These are phyloP conservation scores for Anguilla obscura DNA, from an alignment of 2,797 vertebrate species.

Conservation along the genomic window DNA sequence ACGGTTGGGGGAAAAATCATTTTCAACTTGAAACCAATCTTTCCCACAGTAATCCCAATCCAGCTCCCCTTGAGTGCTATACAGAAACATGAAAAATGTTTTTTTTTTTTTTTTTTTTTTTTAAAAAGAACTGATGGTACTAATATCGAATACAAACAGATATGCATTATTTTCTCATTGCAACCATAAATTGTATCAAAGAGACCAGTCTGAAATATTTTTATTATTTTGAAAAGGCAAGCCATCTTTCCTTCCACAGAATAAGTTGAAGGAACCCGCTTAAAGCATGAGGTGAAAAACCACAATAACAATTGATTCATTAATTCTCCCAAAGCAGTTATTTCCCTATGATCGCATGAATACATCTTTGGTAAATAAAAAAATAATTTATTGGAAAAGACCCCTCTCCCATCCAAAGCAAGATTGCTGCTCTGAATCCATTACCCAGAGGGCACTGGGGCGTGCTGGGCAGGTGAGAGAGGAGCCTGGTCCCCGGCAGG, in stretches of 20 bases:
- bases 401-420: constrained; percentile 52
- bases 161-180: constrained; percentile 61
- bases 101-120: background rate
- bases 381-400: constrained; percentile 56
- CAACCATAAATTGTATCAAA: background rate
- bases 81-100: constrained; percentile 29
- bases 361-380: constrained; percentile 54
- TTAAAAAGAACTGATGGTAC: constrained; percentile 68
- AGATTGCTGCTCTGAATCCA: constrained; percentile 29
- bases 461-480: constrained; percentile 43
- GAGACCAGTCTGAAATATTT: no score
- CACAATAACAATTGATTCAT: background rate
- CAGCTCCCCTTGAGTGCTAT: constrained; percentile 58
- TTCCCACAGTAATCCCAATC: constrained; percentile 68
- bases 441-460: constrained; percentile 51
- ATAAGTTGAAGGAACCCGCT: background rate
- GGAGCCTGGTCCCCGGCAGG: constrained; percentile 51
- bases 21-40: constrained; percentile 68
- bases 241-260: constrained; percentile 41
- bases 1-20: constrained; percentile 58
- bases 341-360: constrained; percentile 36
- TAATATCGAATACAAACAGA: constrained; percentile 58
- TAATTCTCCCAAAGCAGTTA: no score
- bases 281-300: background rate
- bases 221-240: background rate